Conservation (phyloP, 2,888 invertebrate genomes). For the Helicoverpa assulta region DNA sequence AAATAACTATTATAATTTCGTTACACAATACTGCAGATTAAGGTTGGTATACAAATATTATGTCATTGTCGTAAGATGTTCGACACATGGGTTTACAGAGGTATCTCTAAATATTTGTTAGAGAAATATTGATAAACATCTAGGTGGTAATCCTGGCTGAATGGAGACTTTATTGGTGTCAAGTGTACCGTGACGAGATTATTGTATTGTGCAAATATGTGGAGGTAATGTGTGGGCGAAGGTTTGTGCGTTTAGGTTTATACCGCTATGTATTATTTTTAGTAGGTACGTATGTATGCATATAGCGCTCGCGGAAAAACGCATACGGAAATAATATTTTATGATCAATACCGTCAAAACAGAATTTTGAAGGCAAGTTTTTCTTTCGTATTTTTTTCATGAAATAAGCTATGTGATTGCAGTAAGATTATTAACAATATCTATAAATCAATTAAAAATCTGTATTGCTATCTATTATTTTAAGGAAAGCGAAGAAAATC, state of each 20-base stretch:
- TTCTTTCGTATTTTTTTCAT: no score
- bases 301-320: no score
- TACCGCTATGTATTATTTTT: background rate
- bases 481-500: no score
- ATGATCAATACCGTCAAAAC: no score
- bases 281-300: background rate
- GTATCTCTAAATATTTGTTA: constrained; percentile 78
- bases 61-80: constrained; percentile 80
- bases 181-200: constrained; percentile 89
- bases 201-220: constrained; percentile 84
- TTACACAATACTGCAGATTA: constrained; percentile 75
- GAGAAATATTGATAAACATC: constrained; percentile 86
- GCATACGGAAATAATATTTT: no score
- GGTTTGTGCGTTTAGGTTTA: constrained; percentile 43
- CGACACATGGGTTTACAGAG: constrained; percentile 65
- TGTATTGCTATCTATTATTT: no score
- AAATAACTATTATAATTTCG: constrained; percentile 65
- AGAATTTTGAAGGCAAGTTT: no score
- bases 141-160: constrained; percentile 81
- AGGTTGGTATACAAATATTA: constrained; percentile 82
- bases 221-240: constrained; percentile 53
- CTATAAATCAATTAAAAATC: no score
- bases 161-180: constrained; percentile 82
- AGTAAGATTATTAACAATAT: no score
- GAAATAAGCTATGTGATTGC: no score